Percentiles rank a stretch among this genome's conserved stretches.
Conservation (phyloP, 1,140 invertebrate genomes). For the Drosophila sulfurigaster region DNA sequence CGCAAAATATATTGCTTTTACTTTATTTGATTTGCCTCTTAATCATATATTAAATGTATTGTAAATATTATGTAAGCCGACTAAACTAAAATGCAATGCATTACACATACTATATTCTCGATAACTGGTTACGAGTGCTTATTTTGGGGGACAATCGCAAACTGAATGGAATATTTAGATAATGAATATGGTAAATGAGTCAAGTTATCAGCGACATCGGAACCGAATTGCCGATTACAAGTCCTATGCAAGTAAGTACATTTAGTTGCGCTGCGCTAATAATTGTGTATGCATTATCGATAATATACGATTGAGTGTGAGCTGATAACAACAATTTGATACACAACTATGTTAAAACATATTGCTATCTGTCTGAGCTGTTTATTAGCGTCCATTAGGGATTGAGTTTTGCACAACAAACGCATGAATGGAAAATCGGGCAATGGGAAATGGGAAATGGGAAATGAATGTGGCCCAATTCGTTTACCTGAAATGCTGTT, state of each 20-base stretch:
- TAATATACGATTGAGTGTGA: background rate
- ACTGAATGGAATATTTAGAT: constrained; percentile 6
- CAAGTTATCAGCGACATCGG: constrained; percentile 29
- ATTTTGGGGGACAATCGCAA: constrained; percentile 5
- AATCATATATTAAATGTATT: background rate
- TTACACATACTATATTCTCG: background rate
- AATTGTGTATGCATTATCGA: constrained; percentile 76
- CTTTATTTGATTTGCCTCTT: background rate
- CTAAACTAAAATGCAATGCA: background rate
- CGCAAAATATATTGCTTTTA: no score
- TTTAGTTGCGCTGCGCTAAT: constrained; percentile 56
- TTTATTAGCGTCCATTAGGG: constrained; percentile 67
- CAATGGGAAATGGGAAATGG: background rate
- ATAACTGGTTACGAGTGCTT: background rate
- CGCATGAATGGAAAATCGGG: background rate
- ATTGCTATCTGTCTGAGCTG: constrained; percentile 51
- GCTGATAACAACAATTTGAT: constrained; percentile 44
- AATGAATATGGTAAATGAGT: constrained; percentile 32
- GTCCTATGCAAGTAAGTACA: constrained; percentile 11
- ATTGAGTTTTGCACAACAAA: constrained; percentile 53
- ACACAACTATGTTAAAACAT: constrained; percentile 30
- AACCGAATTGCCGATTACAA: constrained; percentile 38
- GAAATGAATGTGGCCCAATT: constrained; percentile 21
- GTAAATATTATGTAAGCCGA: background rate
- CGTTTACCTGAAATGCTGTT: background rate